phyloP scores from a whole-genome alignment of 2,888 invertebrate genomes.

The Drosophila robusta region DNA sequence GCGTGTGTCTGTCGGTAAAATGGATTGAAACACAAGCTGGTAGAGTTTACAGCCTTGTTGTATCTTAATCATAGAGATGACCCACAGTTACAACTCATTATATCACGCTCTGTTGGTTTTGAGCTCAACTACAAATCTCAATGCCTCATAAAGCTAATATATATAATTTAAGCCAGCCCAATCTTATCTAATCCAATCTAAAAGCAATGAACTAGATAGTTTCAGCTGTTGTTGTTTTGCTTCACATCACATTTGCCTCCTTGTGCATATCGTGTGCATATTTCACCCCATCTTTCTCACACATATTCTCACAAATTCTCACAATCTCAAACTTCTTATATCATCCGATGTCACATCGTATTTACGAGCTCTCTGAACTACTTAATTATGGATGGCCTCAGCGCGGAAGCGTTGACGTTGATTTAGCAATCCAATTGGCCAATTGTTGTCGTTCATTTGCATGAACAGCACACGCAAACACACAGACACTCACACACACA shows the following conservation, averaged over 20 bases:
- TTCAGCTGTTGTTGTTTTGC: not conserved
- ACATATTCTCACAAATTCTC: not conserved
- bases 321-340: not conserved
- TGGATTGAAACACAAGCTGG: too few species aligned
- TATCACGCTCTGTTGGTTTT: not conserved
- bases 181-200: not conserved
- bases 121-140: not conserved
- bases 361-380: conserved; percentile 7
- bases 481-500: not conserved
- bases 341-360: not conserved
- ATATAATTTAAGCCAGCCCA: not conserved
- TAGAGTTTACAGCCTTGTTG: too few species aligned
- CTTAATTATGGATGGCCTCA: conserved; percentile 20
- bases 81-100: not conserved
- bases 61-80: too few species aligned
- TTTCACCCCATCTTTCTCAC: too few species aligned
- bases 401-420: conserved; percentile 58
- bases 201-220: not conserved
- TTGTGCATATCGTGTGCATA: not conserved
- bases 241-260: not conserved
- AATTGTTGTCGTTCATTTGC: conserved; percentile 51
- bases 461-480: conserved; percentile 14
- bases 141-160: not conserved
- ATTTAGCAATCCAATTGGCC: conserved; percentile 66
- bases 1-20: too few species aligned